Base-by-base conservation (phyloP, 2,888 invertebrate genomes). In the Diarsia dahlii region DNA sequence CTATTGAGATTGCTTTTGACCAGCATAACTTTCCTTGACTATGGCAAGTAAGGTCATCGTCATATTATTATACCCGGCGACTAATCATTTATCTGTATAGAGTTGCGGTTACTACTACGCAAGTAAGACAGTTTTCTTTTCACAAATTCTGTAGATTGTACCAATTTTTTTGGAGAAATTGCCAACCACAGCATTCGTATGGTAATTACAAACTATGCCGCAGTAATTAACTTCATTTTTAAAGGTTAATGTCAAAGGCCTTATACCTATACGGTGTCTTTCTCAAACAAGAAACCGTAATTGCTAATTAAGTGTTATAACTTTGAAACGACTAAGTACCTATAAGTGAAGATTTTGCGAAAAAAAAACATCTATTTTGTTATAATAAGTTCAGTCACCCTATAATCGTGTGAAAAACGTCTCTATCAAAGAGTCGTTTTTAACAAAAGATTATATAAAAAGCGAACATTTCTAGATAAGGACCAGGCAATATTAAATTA, bases 371-470 rank as follows among this genome's bases (percentile, higher is more conserved):
- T n/a, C 12, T 0, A 48, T 28, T 63, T 68, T 13, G 5, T 3
- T 34, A 46, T 46, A 69, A 39, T 28, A 71, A 68, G 78, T 82
- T 78, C 78, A 82, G 12, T 78, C 48, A 82, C 71, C 81, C n/a
- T 56, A 1, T 63, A 45, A 67, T 50, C 63, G 70, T 73, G 70
- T 64, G 73, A 81, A 62, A 46, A 66, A 54, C 15, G 0, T 69
- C 12, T 64, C 0, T 46, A 23, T 52, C n/a, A 54, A 62, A 62
- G 12, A 78, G 20, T 45, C 15, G 18, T 20, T 50, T 20, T 50
- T 28, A 54, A 67, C 45, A 72, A 72, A 54, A 34, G n/a, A n/a
- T 23, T 20, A 20, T 18, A 66, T 23, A 62, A 39, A 9, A 13
- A n/a, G 39, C 28, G 12, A 39, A 20, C 10, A n/a, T 56, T 63